phyloP scores from a whole-genome alignment of 2,797 vertebrate species.

The Agapornis canus region DNA sequence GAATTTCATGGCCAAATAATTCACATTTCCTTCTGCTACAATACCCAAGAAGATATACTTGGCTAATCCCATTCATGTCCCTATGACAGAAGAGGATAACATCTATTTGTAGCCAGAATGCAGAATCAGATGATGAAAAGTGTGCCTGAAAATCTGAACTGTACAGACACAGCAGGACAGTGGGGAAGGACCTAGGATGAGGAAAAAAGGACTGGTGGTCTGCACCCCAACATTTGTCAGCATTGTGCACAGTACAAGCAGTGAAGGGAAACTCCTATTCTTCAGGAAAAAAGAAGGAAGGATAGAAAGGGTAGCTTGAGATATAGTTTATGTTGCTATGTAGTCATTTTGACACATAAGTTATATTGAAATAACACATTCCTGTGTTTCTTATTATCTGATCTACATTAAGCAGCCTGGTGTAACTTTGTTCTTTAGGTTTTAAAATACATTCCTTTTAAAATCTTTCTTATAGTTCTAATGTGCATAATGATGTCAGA shows the following conservation, averaged over 20 bases:
- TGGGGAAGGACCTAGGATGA: not conserved
- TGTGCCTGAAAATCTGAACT: not conserved
- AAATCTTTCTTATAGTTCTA: not conserved
- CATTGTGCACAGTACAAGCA: not conserved
- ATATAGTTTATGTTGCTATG: not conserved
- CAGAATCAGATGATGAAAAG: not conserved
- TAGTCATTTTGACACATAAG: not conserved
- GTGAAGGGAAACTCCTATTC: not conserved
- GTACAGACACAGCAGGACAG: not conserved
- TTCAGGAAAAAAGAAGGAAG: not conserved
- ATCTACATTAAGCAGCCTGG: not conserved
- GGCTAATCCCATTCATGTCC: not conserved
- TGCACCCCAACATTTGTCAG: not conserved
- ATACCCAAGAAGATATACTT: not conserved
- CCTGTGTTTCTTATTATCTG: not conserved
- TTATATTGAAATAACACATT: not conserved
- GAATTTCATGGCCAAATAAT: not conserved
- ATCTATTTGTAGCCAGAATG: not conserved
- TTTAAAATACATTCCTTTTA: not conserved
- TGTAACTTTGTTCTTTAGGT: not conserved
- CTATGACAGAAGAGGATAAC: not conserved
- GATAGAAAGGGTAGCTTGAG: not conserved
- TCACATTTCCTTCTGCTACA: not conserved
- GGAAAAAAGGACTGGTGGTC: not conserved
- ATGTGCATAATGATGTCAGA: constrained; percentile 9